Evolutionary conservation across 2,888 invertebrate genomes (phyloP), one percentile per base, ranked within the genome.

Genomic region (Patella caerulea): DNA sequence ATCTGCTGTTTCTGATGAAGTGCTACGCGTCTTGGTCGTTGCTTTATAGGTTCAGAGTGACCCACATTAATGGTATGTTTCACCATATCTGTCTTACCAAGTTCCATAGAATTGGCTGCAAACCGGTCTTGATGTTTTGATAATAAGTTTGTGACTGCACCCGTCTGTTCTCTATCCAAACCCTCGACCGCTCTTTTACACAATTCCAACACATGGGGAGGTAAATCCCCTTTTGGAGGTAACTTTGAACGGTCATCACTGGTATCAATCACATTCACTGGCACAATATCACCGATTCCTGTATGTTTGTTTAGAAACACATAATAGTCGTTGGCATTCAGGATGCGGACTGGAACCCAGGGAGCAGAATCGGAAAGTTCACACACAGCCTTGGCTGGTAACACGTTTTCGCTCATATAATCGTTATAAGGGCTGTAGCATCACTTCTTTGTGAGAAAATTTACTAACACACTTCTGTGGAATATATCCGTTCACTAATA

Each of bases 401-500:
- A 24, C 24, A 24, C 24, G 24, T 24, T 24, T 24, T 24, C 24
- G 24, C 24, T 24, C 24, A 24, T 24, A 65, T 65, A 65, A 65
- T 9, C 65, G n/a, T 65, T 65, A 19, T 19, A n/a, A 19, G n/a
- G 65, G 65, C 12, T 19, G 19, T 24, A 65, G 9, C 65, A 65
- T 65, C 14, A 65, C 65, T 19, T 65, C 19, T 24, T 24, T n/a
- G 12, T 65, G 24, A 0, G n/a, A 19, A 5, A 65, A n/a, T n/a
- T 7, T 19, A 11, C 24, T 65, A 4, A 65, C 65, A 19, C n/a
- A 65, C 11, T 65, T 24, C 19, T 19, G 24, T 19, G 65, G 65
- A n/a, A 65, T 65, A 65, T 65, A 65, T n/a, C 65, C 65, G 24
- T 65, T 65, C 9, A n/a, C 65, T 19, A 65, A n/a, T 17, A 65